phyloP scores from a whole-genome alignment of 2,113 vertebrate species.

The Epinephelus fuscoguttatus region DNA sequence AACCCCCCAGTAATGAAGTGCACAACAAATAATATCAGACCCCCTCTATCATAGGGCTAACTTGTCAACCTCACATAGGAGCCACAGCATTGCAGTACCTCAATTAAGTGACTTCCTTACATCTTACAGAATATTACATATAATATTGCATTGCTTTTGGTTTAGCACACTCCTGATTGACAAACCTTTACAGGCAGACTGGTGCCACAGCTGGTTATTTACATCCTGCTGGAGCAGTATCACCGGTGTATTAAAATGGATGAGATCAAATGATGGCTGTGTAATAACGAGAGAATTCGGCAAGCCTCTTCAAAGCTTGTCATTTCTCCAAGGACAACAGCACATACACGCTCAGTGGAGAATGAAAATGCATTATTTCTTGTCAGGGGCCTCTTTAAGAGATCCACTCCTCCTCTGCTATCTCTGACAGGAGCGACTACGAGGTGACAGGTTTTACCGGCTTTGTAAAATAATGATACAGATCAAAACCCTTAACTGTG shows the following conservation, averaged over 20 bases:
- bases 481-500: not conserved
- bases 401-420: conserved; percentile 9
- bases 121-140: not conserved
- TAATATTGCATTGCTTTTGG: not conserved
- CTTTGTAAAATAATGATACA: conserved; percentile 22
- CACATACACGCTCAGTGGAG: conserved; percentile 16
- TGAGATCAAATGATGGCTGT: conserved; percentile 43
- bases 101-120: not conserved
- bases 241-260: conserved; percentile 39
- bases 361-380: conserved; percentile 55
- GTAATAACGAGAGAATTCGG: conserved; percentile 28
- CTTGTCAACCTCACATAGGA: not conserved
- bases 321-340: conserved; percentile 55
- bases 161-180: conserved; percentile 6
- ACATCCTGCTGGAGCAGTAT: conserved; percentile 3
- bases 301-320: conserved; percentile 44
- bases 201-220: conserved; percentile 41
- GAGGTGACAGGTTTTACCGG: not conserved
- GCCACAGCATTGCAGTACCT: not conserved
- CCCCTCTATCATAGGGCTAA: not conserved
- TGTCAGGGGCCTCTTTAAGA: conserved; percentile 38
- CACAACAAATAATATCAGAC: conserved; percentile 3
- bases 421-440: conserved; percentile 12
- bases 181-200: not conserved
- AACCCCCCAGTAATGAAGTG: conserved; percentile 1